Evolutionary conservation across 64 coral and sea anemone genomes (phyloP).

Genomic region (Porites australiensis): DNA sequence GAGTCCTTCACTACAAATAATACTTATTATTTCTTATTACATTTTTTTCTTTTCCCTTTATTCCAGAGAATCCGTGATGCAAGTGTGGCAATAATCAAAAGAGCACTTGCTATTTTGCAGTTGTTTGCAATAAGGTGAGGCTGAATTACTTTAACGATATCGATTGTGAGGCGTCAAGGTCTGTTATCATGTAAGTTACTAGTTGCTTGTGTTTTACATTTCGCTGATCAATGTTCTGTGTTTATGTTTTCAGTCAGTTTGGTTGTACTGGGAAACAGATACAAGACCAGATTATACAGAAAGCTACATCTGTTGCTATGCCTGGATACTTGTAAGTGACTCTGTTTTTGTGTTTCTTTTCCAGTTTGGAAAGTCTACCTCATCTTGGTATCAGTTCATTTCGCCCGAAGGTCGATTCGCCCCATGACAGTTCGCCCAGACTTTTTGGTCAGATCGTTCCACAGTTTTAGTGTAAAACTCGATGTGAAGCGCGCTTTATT

Average conservation of each 20-base stretch:
- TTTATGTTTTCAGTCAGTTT: slow-evolving; percentile 86
- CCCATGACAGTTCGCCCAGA: too few species aligned
- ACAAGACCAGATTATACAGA: slow-evolving; percentile 91
- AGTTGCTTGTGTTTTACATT: not conserved
- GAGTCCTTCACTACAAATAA: too few species aligned
- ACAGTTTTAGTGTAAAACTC: too few species aligned
- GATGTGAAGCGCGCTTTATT: too few species aligned
- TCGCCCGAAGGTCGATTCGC: too few species aligned
- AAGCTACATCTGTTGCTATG: slow-evolving; percentile 83
- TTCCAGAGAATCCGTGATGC: slow-evolving; percentile 93
- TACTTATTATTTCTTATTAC: too few species aligned
- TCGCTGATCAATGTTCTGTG: not conserved
- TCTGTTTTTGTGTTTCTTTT: not conserved
- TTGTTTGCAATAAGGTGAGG: slow-evolving; percentile 98
- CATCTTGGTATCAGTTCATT: too few species aligned
- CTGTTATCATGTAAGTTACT: not conserved
- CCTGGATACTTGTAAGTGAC: slow-evolving; percentile 98
- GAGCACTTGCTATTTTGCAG: slow-evolving; percentile 95
- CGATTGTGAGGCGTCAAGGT: too few species aligned
- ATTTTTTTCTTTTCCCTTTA: not conserved
- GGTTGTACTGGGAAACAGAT: slow-evolving; percentile 95
- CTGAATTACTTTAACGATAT: not conserved
- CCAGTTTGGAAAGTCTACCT: not conserved
- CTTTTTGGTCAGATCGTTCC: too few species aligned
- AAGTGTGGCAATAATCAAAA: slow-evolving; percentile 86